Percentiles rank a stretch among this genome's conserved stretches.
These are phyloP conservation scores for Ptychoptera contaminata DNA, from an alignment of 2,888 invertebrate genomes.

Conservation along the genomic window DNA sequence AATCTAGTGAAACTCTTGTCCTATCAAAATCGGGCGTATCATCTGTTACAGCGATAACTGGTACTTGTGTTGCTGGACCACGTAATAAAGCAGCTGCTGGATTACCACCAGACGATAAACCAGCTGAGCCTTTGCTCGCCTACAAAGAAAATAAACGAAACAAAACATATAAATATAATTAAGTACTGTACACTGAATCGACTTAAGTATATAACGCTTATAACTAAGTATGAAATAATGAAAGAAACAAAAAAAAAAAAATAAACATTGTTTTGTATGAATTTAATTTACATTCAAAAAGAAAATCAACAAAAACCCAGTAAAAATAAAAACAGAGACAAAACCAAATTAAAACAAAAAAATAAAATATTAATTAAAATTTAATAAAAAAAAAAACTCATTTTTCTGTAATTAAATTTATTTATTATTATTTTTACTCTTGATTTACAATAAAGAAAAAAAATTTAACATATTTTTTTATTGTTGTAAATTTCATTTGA, in stretches of 20 bases:
- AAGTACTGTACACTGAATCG: too few species aligned
- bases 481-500: neutral
- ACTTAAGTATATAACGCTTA: neutral
- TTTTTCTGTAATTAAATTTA: neutral
- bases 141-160: constrained; percentile 7
- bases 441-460: too few species aligned
- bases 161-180: constrained; percentile 12
- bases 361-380: too few species aligned
- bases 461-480: neutral
- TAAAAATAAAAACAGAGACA: neutral
- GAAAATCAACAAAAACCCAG: neutral
- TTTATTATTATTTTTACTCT: too few species aligned
- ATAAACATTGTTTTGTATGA: neutral
- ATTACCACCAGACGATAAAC: constrained; percentile 6
- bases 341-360: too few species aligned
- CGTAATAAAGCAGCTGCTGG: constrained; percentile 2
- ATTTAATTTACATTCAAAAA: constrained; percentile 2
- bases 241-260: neutral
- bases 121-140: constrained; percentile 10
- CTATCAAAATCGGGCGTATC: constrained; percentile 35
- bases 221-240: neutral
- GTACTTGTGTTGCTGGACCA: constrained; percentile 9
- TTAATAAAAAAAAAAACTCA: neutral
- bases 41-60: constrained; percentile 22
- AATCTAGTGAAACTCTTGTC: constrained; percentile 37